Evolutionary conservation across 2,888 invertebrate species (phyloP), one percentile per base, ranked within the genome.

Genomic region (Dugesia japonica): DNA sequence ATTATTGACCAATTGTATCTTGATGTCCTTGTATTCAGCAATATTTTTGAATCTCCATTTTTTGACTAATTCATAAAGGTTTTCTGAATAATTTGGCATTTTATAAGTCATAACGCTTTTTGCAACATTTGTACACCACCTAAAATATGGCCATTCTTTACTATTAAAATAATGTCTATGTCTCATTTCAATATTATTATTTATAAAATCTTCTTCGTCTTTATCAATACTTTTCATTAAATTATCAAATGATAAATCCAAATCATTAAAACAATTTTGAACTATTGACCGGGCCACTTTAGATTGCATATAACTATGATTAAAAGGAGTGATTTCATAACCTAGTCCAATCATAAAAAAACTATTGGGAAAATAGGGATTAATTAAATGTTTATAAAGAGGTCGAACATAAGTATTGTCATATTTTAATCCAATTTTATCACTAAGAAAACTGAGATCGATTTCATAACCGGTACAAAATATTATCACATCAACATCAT

Each of bases 361-460:
- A 23, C 9, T 56, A n/a, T n/a, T n/a, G 1, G 56, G 56, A n/a
- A 56, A 56, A 56, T 13, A 56, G 4, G 56, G 56, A 56, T 56
- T 56, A 56, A 56, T 56, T 4, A 56, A n/a, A 23, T 56, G 56
- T 56, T 56, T 56, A 56, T 56, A 56, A n/a, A 56, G 56, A 56
- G 56, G 56, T n/a, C 56, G n/a, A 20, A 56, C 56, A 56, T 56
- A 56, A 13, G 56, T 56, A 23, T 56, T 56, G 23, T 56, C 56
- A n/a, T 23, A 56, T 4, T 4, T 56, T 23, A 56, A 56, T 56
- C 56, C 56, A 56, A 23, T 56, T 4, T n/a, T 7, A 9, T 56
- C 56, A 23, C 56, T 56, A 7, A 56, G 23, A n/a, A 56, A 56
- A 56, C 17, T n/a, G 1, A 56, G 56, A n/a, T 56, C 17, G 7